Conservation (phyloP, 2,888 invertebrate genomes). For the Pecten maximus region DNA sequence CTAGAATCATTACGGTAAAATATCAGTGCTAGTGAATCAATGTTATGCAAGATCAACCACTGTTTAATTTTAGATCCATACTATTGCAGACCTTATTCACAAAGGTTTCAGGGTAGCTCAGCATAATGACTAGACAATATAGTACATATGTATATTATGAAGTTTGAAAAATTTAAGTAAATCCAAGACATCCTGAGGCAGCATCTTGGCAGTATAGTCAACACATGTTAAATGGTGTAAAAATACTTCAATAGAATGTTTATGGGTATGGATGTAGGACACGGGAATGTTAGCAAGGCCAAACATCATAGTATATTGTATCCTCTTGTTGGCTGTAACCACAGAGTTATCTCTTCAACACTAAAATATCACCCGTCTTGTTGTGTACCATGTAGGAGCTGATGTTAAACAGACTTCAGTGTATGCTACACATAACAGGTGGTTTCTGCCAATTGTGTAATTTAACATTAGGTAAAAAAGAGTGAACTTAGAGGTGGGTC, state of each 20-base stretch:
- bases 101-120: too few species aligned
- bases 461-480: not conserved
- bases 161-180: not conserved
- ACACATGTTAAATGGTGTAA: not conserved
- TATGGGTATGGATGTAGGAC: not conserved
- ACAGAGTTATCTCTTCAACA: not conserved
- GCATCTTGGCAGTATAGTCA: not conserved
- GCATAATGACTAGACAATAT: too few species aligned
- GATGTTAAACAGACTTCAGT: not conserved
- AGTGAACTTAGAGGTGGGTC: too few species aligned
- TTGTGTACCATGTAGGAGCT: not conserved
- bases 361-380: not conserved
- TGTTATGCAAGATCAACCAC: too few species aligned
- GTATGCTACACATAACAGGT: not conserved
- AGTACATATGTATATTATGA: too few species aligned
- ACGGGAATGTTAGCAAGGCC: not conserved
- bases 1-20: too few species aligned
- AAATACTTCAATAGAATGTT: not conserved
- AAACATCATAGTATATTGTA: not conserved
- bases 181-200: not conserved
- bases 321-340: not conserved
- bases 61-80: too few species aligned
- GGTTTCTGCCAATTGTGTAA: not conserved
- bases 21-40: too few species aligned
- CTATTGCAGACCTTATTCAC: too few species aligned